phyloP scores from a whole-genome alignment of 2,888 invertebrate genomes.

The Agrilus cyanescens region DNA sequence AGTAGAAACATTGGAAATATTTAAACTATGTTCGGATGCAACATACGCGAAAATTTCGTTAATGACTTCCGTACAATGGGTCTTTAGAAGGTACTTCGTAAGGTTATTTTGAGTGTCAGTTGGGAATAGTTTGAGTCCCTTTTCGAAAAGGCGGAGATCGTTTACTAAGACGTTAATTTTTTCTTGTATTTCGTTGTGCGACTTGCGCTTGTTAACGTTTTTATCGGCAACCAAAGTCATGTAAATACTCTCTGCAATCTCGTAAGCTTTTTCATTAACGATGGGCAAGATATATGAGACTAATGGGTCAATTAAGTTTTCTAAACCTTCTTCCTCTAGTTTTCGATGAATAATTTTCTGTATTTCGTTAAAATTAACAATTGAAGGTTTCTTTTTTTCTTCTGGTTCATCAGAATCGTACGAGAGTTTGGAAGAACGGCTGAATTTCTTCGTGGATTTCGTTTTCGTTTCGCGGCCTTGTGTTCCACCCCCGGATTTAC shows the following conservation, averaged over 20 bases:
- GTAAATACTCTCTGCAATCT: conserved; percentile 60
- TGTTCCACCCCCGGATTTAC: conserved; percentile 83
- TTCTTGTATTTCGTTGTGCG: conserved; percentile 71
- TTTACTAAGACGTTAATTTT: conserved; percentile 64
- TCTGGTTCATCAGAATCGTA: conserved; percentile 58
- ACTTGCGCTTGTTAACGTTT: conserved; percentile 59
- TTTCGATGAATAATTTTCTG: conserved; percentile 46
- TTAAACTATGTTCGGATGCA: conserved; percentile 59
- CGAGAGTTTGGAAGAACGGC: conserved; percentile 42
- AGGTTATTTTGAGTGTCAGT: conserved; percentile 54
- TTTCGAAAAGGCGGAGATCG: conserved; percentile 69
- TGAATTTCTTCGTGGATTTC: conserved; percentile 79
- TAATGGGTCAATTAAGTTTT: conserved; percentile 57
- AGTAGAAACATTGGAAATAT: conserved; percentile 46
- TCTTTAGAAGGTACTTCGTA: conserved; percentile 73
- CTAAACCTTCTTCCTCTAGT: conserved; percentile 61
- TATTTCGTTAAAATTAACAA: conserved; percentile 57
- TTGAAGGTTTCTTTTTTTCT: conserved; percentile 41
- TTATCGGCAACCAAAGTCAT: conserved; percentile 62
- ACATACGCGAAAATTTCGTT: conserved; percentile 69
- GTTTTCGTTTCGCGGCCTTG: conserved; percentile 94
- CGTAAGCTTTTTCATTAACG: conserved; percentile 54
- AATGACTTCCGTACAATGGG: conserved; percentile 70
- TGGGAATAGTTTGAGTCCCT: conserved; percentile 57
- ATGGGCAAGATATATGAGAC: conserved; percentile 58